Conservation (phyloP, 2,797 vertebrate species). For the Danio kyathit region DNA sequence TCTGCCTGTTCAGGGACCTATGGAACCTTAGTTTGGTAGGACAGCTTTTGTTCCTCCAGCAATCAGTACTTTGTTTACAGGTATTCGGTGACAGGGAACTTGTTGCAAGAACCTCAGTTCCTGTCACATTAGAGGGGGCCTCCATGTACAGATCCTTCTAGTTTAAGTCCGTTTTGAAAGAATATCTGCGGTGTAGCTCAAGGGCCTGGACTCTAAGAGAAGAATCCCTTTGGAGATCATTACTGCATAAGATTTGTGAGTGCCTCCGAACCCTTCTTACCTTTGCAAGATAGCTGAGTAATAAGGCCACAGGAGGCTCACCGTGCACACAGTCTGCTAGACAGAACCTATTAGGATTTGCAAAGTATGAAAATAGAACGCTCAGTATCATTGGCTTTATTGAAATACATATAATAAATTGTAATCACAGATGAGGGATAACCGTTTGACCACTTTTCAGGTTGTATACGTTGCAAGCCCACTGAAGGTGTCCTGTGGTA, state of each 20-base stretch:
- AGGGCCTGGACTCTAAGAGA: slow-evolving; percentile 31
- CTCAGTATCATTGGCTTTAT: background rate
- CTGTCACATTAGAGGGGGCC: slow-evolving; percentile 16
- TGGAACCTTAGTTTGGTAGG: slow-evolving; percentile 6
- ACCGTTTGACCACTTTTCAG: too few species aligned
- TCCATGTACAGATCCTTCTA: slow-evolving; percentile 1
- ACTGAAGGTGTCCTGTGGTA: too few species aligned
- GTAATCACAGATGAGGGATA: too few species aligned
- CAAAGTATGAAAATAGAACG: background rate
- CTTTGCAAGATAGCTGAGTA: slow-evolving; percentile 59
- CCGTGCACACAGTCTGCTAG: slow-evolving; percentile 21
- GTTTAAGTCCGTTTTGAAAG: slow-evolving; percentile 20
- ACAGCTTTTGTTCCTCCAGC: background rate
- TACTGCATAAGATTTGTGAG: slow-evolving; percentile 54
- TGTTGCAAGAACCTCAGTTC: background rate
- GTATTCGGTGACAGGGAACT: slow-evolving; percentile 3
- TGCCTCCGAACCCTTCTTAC: slow-evolving; percentile 52
- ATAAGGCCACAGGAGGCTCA: slow-evolving; percentile 66
- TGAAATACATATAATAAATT: too few species aligned
- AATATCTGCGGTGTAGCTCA: background rate
- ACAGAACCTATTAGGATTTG: too few species aligned
- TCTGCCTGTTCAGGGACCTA: slow-evolving; percentile 19
- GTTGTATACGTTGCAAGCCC: too few species aligned
- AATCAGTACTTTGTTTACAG: slow-evolving; percentile 12
- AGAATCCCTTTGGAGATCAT: slow-evolving; percentile 64